Evolutionary conservation across 2,888 invertebrate species (phyloP).

Genomic region (Iselma pallidipennis): DNA sequence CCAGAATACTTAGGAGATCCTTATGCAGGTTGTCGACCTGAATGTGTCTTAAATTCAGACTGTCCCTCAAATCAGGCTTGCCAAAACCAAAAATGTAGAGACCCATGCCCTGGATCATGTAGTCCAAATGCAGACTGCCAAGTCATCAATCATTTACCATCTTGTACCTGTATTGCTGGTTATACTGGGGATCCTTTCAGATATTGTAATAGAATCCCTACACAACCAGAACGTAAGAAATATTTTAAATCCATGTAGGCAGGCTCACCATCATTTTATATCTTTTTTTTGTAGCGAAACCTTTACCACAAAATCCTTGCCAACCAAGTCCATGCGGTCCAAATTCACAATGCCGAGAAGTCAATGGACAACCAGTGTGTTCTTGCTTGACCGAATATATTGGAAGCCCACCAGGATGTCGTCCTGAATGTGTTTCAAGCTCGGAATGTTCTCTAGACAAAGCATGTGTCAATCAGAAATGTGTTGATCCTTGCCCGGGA

Average conservation of each 20-base stretch:
- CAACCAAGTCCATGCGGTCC: conserved; percentile 77
- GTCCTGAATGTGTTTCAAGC: conserved; percentile 69
- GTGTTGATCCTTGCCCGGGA: conserved; percentile 70
- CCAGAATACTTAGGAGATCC: conserved; percentile 70
- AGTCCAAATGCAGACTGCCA: conserved; percentile 73
- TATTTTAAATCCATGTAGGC: background rate
- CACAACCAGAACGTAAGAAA: conserved; percentile 46
- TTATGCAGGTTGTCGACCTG: conserved; percentile 73
- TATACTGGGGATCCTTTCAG: conserved; percentile 64
- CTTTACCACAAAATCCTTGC: conserved; percentile 62
- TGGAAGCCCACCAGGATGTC: conserved; percentile 57
- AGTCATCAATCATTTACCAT: conserved; percentile 77
- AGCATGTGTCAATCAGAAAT: conserved; percentile 71
- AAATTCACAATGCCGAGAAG: conserved; percentile 70
- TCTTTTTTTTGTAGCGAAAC: conserved; percentile 24
- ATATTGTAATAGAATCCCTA: conserved; percentile 46
- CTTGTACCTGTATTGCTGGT: conserved; percentile 68
- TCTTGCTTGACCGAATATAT: conserved; percentile 50
- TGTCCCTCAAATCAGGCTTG: conserved; percentile 74
- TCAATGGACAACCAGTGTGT: conserved; percentile 48
- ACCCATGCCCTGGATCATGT: conserved; percentile 76
- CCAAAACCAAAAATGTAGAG: conserved; percentile 69
- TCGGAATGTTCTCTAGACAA: conserved; percentile 67
- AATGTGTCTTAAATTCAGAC: conserved; percentile 73
- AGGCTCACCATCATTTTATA: conserved; percentile 13